Percentiles rank a stretch among this genome's conserved stretches.
These are phyloP conservation scores for Cairina moschata DNA, from an alignment of 2,113 vertebrate genomes.

Conservation along the genomic window DNA sequence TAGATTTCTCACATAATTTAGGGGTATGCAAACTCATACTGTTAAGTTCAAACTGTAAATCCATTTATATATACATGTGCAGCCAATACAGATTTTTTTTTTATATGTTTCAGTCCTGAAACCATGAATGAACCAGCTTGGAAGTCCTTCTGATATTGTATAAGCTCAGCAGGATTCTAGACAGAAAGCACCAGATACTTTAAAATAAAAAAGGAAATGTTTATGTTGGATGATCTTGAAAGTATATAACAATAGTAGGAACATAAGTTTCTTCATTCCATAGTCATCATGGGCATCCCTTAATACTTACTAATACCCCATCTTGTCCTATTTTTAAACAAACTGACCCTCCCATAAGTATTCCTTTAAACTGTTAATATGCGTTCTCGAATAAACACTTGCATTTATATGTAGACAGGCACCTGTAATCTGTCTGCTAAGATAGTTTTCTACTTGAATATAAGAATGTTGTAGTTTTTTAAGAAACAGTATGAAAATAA, in stretches of 20 bases:
- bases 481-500: background rate
- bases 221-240: background rate
- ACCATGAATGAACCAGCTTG: background rate
- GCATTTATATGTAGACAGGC: background rate
- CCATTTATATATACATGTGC: slow-evolving; percentile 12
- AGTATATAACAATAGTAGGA: background rate
- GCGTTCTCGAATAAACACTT: background rate
- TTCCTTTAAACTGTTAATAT: background rate
- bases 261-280: background rate
- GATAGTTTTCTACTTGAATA: background rate
- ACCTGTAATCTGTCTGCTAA: background rate
- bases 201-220: background rate
- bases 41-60: slow-evolving; percentile 30
- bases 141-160: background rate
- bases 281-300: background rate
- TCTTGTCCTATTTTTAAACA: background rate
- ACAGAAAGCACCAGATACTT: background rate
- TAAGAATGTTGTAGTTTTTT: background rate
- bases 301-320: background rate
- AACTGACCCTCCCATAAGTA: background rate
- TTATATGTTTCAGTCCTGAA: background rate
- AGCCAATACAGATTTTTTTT: background rate
- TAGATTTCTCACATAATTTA: slow-evolving; percentile 36
- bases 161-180: background rate
- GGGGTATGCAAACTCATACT: background rate